phyloP scores from a whole-genome alignment of 2,113 vertebrate genomes.

The Cettia cetti region DNA sequence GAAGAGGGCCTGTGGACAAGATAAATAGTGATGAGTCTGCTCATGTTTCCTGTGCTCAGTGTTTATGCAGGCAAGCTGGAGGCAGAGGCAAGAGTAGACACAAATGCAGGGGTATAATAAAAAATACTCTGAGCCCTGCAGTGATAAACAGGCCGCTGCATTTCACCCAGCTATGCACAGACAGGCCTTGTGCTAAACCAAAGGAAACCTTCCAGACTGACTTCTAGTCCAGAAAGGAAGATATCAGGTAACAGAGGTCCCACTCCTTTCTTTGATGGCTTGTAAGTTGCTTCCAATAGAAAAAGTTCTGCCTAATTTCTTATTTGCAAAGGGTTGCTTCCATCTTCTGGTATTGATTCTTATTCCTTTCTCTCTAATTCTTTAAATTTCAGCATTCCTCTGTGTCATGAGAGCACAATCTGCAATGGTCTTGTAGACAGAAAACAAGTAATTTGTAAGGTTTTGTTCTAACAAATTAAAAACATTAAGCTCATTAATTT shows the following conservation, averaged over 20 bases:
- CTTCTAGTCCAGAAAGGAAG: not conserved
- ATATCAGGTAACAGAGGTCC: not conserved
- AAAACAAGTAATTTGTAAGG: not conserved
- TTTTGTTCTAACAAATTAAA: not conserved
- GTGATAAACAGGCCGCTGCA: not conserved
- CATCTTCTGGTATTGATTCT: not conserved
- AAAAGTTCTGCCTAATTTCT: not conserved
- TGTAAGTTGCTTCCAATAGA: not conserved
- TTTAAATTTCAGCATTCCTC: not conserved
- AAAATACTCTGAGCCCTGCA: not conserved
- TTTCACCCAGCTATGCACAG: not conserved
- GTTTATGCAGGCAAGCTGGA: not conserved
- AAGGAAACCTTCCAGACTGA: not conserved
- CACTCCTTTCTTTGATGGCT: not conserved
- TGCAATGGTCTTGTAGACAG: not conserved
- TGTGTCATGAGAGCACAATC: not conserved
- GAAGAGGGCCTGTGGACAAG: not conserved
- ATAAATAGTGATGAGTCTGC: not conserved
- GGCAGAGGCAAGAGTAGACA: not conserved
- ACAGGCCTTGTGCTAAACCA: not conserved
- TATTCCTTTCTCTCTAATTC: not conserved
- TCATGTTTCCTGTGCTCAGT: not conserved
- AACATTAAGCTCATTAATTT: not conserved
- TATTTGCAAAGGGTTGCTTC: not conserved
- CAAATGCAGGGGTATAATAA: not conserved